These are phyloP conservation scores for Cantharis rufa DNA, from an alignment of 2,888 invertebrate species.

Conservation along the genomic window DNA sequence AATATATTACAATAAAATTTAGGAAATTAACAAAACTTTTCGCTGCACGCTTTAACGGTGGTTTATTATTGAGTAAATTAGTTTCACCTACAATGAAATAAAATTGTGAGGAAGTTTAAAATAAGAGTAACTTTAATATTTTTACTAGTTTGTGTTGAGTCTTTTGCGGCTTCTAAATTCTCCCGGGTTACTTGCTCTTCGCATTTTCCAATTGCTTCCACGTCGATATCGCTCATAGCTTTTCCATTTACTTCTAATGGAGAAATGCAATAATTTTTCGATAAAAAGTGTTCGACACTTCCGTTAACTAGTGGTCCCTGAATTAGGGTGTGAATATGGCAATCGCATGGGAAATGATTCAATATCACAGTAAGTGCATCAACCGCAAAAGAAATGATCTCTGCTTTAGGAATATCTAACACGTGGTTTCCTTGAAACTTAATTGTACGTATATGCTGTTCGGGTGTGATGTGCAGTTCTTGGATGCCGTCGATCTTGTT, in stretches of 20 bases:
- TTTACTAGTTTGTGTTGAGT: constrained; percentile 36
- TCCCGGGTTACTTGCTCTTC: constrained; percentile 70
- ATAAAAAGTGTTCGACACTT: constrained; percentile 67
- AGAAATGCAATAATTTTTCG: constrained; percentile 83
- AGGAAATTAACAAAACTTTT: neutral
- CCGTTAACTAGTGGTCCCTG: constrained; percentile 76
- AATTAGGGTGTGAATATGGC: constrained; percentile 77
- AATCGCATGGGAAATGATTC: constrained; percentile 88
- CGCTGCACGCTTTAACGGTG: neutral
- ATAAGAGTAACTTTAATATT: constrained; percentile 32
- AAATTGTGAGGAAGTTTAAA: constrained; percentile 32
- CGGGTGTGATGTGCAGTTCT: constrained; percentile 71
- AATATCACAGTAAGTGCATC: constrained; percentile 72
- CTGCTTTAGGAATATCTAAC: constrained; percentile 72
- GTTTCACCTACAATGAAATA: constrained; percentile 43
- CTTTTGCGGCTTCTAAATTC: constrained; percentile 63
- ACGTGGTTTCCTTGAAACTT: constrained; percentile 84
- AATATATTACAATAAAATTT: neutral
- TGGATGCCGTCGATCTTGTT: constrained; percentile 85
- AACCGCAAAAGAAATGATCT: constrained; percentile 72
- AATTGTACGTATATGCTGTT: constrained; percentile 72
- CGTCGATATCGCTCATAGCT: constrained; percentile 70
- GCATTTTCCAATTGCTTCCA: constrained; percentile 69
- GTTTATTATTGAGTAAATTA: constrained; percentile 7
- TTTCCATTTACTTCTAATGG: constrained; percentile 82